phyloP scores from a whole-genome alignment of 2,797 vertebrate genomes.

The Varecia variegata region DNA sequence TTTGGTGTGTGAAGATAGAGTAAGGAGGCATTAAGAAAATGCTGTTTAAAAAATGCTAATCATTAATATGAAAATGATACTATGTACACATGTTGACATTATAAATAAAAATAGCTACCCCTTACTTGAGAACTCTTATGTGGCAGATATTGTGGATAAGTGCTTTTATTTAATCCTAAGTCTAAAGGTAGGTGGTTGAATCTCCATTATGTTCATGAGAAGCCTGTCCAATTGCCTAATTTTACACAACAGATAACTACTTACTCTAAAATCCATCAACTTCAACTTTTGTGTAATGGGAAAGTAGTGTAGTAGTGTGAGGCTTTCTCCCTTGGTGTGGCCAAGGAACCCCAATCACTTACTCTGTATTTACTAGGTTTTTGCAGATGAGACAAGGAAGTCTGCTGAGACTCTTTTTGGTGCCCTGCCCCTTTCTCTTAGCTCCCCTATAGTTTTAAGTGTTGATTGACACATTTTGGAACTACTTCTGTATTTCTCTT shows the following conservation, averaged over 20 bases:
- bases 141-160: neutral
- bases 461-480: neutral
- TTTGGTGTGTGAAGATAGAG: neutral
- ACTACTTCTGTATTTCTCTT: neutral
- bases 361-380: neutral
- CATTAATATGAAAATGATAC: neutral
- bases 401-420: neutral
- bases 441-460: neutral
- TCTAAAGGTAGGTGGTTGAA: neutral
- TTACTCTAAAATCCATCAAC: neutral
- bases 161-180: neutral
- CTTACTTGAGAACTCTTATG: neutral
- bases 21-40: conserved; percentile 24
- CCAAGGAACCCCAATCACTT: neutral
- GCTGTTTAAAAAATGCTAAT: neutral
- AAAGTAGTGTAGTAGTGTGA: neutral
- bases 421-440: neutral
- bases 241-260: neutral
- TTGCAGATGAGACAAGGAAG: neutral
- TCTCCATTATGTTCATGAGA: neutral
- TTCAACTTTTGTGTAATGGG: neutral
- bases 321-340: neutral
- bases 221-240: neutral
- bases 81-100: neutral
- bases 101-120: neutral